A percentile compares a stretch with the other conserved stretches of the same genome.
Conservation (phyloP, 1,140 invertebrate genomes). For the Ceratosolen fusciceps region DNA sequence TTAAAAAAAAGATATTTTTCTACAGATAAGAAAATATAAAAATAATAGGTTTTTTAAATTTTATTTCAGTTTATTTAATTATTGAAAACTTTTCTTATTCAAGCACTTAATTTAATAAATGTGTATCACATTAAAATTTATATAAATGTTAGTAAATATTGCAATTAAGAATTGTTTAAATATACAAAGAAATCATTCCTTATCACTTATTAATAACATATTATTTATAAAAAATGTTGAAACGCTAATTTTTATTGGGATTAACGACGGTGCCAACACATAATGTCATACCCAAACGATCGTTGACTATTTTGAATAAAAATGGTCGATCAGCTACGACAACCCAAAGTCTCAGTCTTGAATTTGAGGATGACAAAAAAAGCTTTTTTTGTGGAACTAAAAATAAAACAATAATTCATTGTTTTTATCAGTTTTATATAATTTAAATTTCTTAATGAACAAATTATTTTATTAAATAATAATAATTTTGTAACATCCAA, state of each 20-base stretch:
- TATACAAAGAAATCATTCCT: too few relatives aligned
- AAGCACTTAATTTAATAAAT: background rate
- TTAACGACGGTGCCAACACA: background rate
- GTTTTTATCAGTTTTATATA: too few relatives aligned
- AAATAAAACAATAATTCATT: background rate
- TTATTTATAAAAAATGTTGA: too few relatives aligned
- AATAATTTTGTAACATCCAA: too few relatives aligned
- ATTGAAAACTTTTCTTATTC: background rate
- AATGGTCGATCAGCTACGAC: background rate
- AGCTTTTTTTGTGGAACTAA: background rate
- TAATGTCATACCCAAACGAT: background rate
- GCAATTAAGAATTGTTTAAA: too few relatives aligned
- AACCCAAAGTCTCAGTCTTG: background rate
- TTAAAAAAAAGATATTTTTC: too few relatives aligned
- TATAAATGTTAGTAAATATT: too few relatives aligned
- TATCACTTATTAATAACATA: too few relatives aligned
- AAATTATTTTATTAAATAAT: too few relatives aligned
- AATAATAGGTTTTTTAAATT: background rate
- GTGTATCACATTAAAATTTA: background rate
- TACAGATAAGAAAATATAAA: too few relatives aligned
- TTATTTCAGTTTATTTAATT: background rate
- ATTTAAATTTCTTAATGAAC: too few relatives aligned
- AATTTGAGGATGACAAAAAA: background rate
- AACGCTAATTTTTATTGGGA: background rate
- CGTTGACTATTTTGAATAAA: background rate